Evolutionary conservation across 2,113 vertebrate species (phyloP), one percentile per base, ranked within the genome.

Genomic region (Charadrius vociferus): DNA sequence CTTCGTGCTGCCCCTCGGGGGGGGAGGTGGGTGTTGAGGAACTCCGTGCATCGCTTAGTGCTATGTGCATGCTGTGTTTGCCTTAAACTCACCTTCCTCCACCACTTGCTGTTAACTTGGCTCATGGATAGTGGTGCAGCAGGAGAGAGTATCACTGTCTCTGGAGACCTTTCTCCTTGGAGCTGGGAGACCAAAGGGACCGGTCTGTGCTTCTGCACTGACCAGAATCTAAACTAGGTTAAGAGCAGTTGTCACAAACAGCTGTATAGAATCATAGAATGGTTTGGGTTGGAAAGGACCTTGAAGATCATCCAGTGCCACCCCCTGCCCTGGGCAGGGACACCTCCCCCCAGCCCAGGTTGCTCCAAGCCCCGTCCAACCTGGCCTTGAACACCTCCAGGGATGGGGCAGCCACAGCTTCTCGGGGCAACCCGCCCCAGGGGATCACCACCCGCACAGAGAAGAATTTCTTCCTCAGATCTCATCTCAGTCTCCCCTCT

Each of bases 171-270:
- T 43, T n/a, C 22, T 65, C 11, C 32, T 16, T 2, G 19, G 27
- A 20, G 34, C 45, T 0, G 3, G 36, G 29, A 7, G 6, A 6
- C 10, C 21, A 8, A 8, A 26, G 43, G 50, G 37, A 19, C 43
- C 39, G 47, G 32, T 59, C 47, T 12, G 13, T 34, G 18, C 74
- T 55, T 41, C 49, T 77, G 43, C 79, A 14, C 50, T 17, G 75
- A 21, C 30, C 1, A 0, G 39, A 5, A 9, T 66, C 49, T 5
- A 18, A 63, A 13, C 8, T 58, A 13, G 72, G 14, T 12, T 56
- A 34, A 11, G 5, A 59, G 72, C 53, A 12, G 18, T 9, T 41
- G 39, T 67, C 30, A 65, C 22, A 13, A 37, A 15, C 52, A 45
- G 59, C n/a, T 0, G 0, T 30, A 8, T 24, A 37, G 22, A 36